A percentile compares a stretch with the other conserved stretches of the same genome.
These are phyloP conservation scores for Callaeas wilsoni DNA, from an alignment of 2,113 vertebrate species.

Conservation along the genomic window DNA sequence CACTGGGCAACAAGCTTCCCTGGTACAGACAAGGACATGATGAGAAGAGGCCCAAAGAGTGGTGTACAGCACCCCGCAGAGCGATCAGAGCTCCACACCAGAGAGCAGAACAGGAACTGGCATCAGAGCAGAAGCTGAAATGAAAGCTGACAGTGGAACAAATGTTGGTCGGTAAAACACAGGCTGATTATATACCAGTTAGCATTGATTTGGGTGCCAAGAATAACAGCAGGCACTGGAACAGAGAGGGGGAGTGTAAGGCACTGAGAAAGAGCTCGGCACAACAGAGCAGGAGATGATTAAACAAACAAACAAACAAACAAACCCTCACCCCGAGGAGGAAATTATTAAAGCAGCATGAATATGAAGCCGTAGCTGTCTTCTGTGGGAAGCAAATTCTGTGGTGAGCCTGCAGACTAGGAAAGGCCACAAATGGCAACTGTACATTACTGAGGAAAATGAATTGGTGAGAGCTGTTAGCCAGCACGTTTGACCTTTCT, in stretches of 20 bases:
- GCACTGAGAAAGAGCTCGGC: background rate
- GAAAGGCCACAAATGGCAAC: background rate
- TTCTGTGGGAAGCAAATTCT: background rate
- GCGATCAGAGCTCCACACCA: background rate
- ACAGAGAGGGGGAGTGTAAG: background rate
- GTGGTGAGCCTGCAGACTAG: background rate
- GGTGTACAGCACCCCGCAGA: background rate
- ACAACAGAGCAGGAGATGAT: constrained; percentile 20
- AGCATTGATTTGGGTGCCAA: constrained; percentile 2
- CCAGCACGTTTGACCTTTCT: background rate
- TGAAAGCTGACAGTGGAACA: constrained; percentile 42
- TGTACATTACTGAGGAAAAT: background rate
- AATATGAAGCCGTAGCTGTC: background rate
- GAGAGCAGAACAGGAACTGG: background rate
- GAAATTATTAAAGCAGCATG: background rate
- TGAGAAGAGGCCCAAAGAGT: background rate
- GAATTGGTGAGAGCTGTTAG: background rate
- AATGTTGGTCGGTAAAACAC: constrained; percentile 4
- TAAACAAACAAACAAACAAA: constrained; percentile 11
- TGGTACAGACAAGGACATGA: background rate
- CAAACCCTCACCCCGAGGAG: background rate
- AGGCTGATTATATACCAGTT: constrained; percentile 26
- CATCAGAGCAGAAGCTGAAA: constrained; percentile 22
- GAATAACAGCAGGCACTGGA: constrained; percentile 21
- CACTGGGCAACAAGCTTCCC: background rate